phyloP scores from a whole-genome alignment of 1,140 invertebrate species.

The Bombyx mori region DNA sequence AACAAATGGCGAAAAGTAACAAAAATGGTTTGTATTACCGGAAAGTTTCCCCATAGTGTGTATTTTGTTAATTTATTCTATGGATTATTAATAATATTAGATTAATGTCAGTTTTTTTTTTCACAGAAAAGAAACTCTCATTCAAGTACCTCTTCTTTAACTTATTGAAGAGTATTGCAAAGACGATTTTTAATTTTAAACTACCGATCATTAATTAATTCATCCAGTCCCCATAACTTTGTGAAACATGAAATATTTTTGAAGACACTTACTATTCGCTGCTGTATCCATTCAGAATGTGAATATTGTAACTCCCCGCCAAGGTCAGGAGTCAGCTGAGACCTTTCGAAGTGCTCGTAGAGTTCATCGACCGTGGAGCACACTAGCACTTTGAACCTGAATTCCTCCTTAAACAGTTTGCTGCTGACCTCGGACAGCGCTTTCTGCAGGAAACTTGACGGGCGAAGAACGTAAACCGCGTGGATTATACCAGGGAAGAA shows the following conservation, averaged over 20 bases:
- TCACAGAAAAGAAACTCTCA: no score
- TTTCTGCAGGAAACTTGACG: slow-evolving; percentile 94
- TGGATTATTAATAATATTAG: no score
- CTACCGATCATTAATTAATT: no score
- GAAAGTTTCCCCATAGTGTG: no score
- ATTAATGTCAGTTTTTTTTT: no score
- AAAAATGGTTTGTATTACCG: not conserved
- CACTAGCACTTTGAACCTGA: slow-evolving; percentile 91
- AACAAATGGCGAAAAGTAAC: slow-evolving; percentile 6
- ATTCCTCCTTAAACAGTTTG: slow-evolving; percentile 94
- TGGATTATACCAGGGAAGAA: slow-evolving; percentile 96
- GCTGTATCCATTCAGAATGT: slow-evolving; percentile 96
- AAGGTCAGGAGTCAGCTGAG: slow-evolving; percentile 90
- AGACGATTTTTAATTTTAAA: no score
- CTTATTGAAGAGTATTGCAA: no score
- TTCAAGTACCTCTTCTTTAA: no score
- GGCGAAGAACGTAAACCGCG: slow-evolving; percentile 92
- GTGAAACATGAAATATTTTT: not conserved
- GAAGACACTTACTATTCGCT: slow-evolving; percentile 85
- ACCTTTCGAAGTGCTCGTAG: slow-evolving; percentile 86
- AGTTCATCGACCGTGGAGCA: slow-evolving; percentile 86
- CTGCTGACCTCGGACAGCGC: slow-evolving; percentile 96
- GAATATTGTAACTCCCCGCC: slow-evolving; percentile 91
- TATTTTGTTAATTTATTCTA: no score
- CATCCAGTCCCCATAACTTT: no score